These are phyloP conservation scores for Rousettus leschenaultii DNA, from an alignment of 2,113 vertebrate genomes.

Conservation along the genomic window DNA sequence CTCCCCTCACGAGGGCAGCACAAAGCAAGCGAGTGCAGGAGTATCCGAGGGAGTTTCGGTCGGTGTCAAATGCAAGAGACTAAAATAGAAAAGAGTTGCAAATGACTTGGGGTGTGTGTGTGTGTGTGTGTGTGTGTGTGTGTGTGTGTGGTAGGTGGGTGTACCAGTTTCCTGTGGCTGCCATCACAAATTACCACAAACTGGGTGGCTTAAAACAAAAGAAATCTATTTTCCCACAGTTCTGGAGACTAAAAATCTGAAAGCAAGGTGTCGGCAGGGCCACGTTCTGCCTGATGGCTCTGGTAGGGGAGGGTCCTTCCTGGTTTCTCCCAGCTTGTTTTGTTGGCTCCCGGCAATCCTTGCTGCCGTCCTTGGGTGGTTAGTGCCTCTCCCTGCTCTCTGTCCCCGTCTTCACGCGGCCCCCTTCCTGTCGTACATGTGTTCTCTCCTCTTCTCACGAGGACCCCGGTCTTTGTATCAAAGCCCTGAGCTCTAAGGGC, in stretches of 20 bases:
- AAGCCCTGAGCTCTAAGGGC: neutral
- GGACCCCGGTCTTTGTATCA: neutral
- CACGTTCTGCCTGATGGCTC: fast-evolving
- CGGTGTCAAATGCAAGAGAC: fast-evolving
- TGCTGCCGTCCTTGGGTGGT: fast-evolving
- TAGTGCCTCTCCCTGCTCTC: fast-evolving
- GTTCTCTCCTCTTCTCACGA: fast-evolving
- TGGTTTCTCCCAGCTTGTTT: neutral
- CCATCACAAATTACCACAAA: neutral
- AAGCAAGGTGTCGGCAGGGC: neutral
- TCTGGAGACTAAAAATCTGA: neutral
- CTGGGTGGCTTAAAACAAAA: neutral
- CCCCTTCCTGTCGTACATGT: neutral
- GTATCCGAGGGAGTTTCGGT: fast-evolving
- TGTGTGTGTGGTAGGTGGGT: neutral
- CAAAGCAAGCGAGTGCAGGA: neutral
- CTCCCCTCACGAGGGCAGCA: neutral
- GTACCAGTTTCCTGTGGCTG: neutral
- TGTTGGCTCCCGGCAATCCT: fast-evolving
- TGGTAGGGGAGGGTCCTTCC: fast-evolving
- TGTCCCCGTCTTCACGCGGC: neutral
- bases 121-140: fast-evolving
- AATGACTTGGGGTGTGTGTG: fast-evolving
- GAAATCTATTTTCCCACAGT: neutral
- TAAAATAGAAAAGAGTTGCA: fast-evolving